phyloP scores from a whole-genome alignment of 1,140 invertebrate genomes.

The Caenorhabditis briggsae region DNA sequence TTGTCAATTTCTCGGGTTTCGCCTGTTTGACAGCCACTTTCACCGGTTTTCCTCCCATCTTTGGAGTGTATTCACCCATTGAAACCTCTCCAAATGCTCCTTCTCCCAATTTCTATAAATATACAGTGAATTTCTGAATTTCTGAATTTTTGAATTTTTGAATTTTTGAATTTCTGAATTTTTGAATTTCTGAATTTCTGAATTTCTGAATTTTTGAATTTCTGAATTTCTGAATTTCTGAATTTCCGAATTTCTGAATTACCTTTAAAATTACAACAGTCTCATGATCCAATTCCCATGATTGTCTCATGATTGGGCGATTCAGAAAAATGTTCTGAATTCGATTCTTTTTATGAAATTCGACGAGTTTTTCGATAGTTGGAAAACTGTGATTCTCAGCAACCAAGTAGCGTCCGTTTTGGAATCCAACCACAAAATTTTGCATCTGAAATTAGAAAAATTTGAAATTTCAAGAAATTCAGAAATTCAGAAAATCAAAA shows the following conservation, averaged over 20 bases:
- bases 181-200: too few species aligned
- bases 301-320: constrained; percentile 58
- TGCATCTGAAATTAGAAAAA: constrained; percentile 41
- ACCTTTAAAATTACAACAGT: constrained; percentile 56
- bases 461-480: too few species aligned
- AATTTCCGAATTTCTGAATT: too few species aligned
- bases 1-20: constrained; percentile 45
- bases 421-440: constrained; percentile 59
- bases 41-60: constrained; percentile 53
- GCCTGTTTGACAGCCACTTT: constrained; percentile 66
- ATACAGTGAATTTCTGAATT: too few species aligned
- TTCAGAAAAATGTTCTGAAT: constrained; percentile 6
- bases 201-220: too few species aligned
- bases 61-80: not conserved
- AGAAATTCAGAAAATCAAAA: too few species aligned
- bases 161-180: too few species aligned
- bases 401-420: constrained; percentile 43
- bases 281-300: constrained; percentile 66
- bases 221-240: too few species aligned
- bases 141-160: too few species aligned
- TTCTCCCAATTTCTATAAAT: constrained; percentile 65
- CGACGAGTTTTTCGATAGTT: constrained; percentile 55
- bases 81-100: constrained; percentile 68
- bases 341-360: constrained; percentile 47
- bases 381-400: constrained; percentile 56